A percentile compares a stretch with the other conserved stretches of the same genome.
These are phyloP conservation scores for Pogonomyrmex barbatus DNA, from an alignment of 1,140 invertebrate genomes.

Conservation along the genomic window DNA sequence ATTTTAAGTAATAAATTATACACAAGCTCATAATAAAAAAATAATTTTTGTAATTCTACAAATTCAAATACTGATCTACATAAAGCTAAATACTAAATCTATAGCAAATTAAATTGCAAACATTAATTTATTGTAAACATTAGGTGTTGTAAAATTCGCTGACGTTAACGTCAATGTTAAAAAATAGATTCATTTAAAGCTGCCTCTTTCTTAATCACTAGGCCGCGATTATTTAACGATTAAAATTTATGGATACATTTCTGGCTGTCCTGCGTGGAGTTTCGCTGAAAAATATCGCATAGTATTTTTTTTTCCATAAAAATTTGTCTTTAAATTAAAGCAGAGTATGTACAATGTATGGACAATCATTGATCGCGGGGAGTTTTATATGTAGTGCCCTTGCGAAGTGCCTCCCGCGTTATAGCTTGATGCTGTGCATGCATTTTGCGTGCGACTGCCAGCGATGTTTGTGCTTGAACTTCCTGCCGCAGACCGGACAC, in stretches of 20 bases:
- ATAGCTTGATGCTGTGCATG: constrained; percentile 75
- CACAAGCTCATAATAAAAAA: background rate
- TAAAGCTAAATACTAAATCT: constrained; percentile 15
- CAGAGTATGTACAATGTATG: background rate
- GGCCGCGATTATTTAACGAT: constrained; percentile 18
- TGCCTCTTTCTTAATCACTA: constrained; percentile 20
- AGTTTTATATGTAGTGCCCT: background rate
- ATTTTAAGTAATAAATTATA: constrained; percentile 7
- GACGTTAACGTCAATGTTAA: background rate
- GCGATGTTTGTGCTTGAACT: constrained; percentile 86
- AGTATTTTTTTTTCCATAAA: background rate
- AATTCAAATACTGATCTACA: constrained; percentile 37
- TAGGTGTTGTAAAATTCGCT: constrained; percentile 1
- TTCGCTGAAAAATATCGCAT: constrained; percentile 39
- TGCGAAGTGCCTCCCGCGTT: constrained; percentile 44
- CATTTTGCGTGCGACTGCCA: constrained; percentile 83
- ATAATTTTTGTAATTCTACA: background rate
- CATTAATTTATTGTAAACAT: background rate
- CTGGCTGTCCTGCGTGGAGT: background rate
- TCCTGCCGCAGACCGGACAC: constrained; percentile 86
- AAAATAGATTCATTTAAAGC: constrained; percentile 50
- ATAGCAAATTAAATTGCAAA: constrained; percentile 22
- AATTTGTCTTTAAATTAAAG: background rate
- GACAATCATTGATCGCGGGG: background rate
- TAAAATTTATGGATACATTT: background rate